These are phyloP conservation scores for Glossophaga mutica DNA, from an alignment of 2,797 vertebrate species.

Conservation along the genomic window DNA sequence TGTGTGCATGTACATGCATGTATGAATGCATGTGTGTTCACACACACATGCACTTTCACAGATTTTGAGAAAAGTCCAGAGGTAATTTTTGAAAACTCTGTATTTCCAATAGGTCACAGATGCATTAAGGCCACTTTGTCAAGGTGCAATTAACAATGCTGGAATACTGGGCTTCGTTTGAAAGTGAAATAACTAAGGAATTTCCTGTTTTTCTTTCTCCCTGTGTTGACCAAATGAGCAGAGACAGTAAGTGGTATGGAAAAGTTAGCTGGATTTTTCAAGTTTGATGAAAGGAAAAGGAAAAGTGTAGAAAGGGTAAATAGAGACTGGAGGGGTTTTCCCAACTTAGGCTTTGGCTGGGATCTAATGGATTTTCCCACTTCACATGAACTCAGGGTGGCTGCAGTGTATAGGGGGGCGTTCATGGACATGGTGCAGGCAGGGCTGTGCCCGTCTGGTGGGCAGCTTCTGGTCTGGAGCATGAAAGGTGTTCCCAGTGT, in stretches of 20 bases:
- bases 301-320: not conserved
- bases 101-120: not conserved
- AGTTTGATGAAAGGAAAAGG: slow-evolving; percentile 16
- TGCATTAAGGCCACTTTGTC: not conserved
- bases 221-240: not conserved
- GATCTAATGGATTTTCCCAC: slow-evolving; percentile 24
- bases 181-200: not conserved
- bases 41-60: not conserved
- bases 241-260: not conserved
- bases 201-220: not conserved
- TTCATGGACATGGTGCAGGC: not conserved
- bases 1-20: not conserved
- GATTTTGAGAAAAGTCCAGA: not conserved
- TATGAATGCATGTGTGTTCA: not conserved
- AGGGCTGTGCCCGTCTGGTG: not conserved
- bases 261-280: not conserved
- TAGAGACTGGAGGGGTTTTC: not conserved
- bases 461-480: not conserved
- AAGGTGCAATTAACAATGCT: not conserved
- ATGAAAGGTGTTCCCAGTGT: not conserved
- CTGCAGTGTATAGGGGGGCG: not conserved
- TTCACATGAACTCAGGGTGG: not conserved
- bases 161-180: not conserved
- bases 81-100: not conserved
- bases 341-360: not conserved